Base-by-base conservation (phyloP, 35 echinoderm and acorn worm species). In the Lytechinus pictus region DNA sequence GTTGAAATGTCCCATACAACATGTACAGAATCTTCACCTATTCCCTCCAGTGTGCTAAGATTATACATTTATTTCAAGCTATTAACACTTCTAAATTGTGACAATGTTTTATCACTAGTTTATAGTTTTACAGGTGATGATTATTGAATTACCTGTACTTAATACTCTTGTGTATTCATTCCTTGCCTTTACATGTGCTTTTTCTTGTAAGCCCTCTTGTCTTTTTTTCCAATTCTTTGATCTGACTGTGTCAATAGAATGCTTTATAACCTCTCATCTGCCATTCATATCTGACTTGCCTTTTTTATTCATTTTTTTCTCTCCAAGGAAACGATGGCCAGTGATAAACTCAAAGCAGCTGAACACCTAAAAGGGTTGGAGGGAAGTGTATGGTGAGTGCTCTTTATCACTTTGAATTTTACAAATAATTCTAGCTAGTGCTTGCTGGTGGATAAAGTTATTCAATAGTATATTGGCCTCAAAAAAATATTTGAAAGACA, bases 321-420 rank as follows among this genome's bases (percentile, higher is more conserved):
- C 4, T 52, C 57, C 55, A 7, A 93, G 92, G 92, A 93, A 93
- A 93, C 92, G 54, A 93, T 93, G 92, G 92, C 92, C 11, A 57
- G 52, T 10, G 24, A 54, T 93, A 54, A 57, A n/a, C 55, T 93
- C 29, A 54, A 93, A 28, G 10, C 92, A 93, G 92, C 92, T 27
- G n/a, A 54, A 28, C 92, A 57, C 27, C 52, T 93, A 9, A 33
- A 57, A 54, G 92, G 92, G 53, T 54, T 93, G 92, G 92, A 93
- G 24, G 92, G 92, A 9, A 93, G 54, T 93, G 92, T 93, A 21
- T 93, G 92, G 92, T 93, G 28, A 93, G 33, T 44, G 33, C 33
- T 44, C 33, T 44, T 44, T 44, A 44, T 44, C 33, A 44, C n/a
- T n/a, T n/a, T n/a, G n/a, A 44, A 44, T 44, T n/a, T n/a, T 44